These are phyloP conservation scores for Gobio gobio DNA, from an alignment of 2,113 vertebrate genomes.

Conservation along the genomic window DNA sequence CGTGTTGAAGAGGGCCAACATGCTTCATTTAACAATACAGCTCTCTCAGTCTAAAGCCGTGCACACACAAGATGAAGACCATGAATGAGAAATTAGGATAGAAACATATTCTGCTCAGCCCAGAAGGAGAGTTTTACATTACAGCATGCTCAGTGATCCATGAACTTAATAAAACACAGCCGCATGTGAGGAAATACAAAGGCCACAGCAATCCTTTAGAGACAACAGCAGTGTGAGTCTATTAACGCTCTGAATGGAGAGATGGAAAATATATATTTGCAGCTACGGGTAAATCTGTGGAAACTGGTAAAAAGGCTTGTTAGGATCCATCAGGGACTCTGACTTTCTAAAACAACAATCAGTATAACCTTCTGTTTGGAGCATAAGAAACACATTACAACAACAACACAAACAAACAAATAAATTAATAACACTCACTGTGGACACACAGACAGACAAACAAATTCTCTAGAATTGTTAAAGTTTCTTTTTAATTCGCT, in stretches of 20 bases:
- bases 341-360: background rate
- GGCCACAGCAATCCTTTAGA: background rate
- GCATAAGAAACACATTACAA: background rate
- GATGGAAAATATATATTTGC: slow-evolving; percentile 6
- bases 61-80: background rate
- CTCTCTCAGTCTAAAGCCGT: background rate
- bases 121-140: slow-evolving; percentile 42
- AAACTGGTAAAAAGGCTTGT: background rate
- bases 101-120: background rate
- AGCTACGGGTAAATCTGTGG: background rate
- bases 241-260: slow-evolving; percentile 18
- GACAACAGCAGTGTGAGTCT: background rate
- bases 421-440: background rate
- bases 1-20: background rate
- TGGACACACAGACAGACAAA: background rate
- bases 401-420: background rate
- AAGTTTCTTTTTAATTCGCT: no score
- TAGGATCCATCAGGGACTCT: background rate
- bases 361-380: background rate
- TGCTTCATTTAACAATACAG: background rate
- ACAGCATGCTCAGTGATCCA: slow-evolving; percentile 27
- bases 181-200: slow-evolving; percentile 20
- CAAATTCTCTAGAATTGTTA: background rate
- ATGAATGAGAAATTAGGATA: slow-evolving; percentile 21
- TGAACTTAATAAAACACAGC: background rate